A percentile compares a stretch with the other conserved stretches of the same genome.
phyloP scores from a whole-genome alignment of 2,113 vertebrate genomes.

The Elgaria multicarinata region DNA sequence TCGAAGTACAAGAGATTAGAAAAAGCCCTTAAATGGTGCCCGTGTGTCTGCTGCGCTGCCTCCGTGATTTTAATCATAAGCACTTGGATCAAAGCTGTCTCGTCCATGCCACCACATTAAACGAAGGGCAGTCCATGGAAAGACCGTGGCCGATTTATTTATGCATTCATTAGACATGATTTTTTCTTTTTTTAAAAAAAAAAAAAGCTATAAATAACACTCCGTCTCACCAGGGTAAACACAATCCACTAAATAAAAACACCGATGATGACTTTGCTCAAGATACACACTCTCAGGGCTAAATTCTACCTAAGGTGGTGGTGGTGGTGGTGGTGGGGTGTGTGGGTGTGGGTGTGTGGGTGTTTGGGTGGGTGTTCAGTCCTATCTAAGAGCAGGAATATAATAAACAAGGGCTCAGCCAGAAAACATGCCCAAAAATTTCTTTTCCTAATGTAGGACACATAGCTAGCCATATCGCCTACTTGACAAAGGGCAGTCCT shows the following conservation, averaged over 20 bases:
- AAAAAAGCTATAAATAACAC: constrained; percentile 53
- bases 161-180: constrained; percentile 57
- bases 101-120: accelerated
- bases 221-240: constrained; percentile 37
- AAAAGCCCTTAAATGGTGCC: constrained; percentile 7
- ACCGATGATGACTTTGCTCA: constrained; percentile 23
- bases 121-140: constrained; percentile 25
- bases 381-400: background rate
- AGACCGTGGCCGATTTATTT: constrained; percentile 49
- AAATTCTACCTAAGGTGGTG: background rate
- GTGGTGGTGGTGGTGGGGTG: too few species aligned
- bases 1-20: background rate
- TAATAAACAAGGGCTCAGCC: background rate
- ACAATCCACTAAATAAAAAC: constrained; percentile 49
- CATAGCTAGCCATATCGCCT: background rate
- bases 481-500: too few species aligned
- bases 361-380: too few species aligned
- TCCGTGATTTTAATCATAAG: constrained; percentile 37
- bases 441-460: too few species aligned
- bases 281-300: background rate
- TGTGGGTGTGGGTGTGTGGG: too few species aligned
- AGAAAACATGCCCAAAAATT: background rate
- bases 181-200: too few species aligned
- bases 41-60: constrained; percentile 16
- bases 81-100: constrained; percentile 31